Evolutionary conservation across 2,888 invertebrate species (phyloP), one percentile per base, ranked within the genome.

Genomic region (Agrilus mali): DNA sequence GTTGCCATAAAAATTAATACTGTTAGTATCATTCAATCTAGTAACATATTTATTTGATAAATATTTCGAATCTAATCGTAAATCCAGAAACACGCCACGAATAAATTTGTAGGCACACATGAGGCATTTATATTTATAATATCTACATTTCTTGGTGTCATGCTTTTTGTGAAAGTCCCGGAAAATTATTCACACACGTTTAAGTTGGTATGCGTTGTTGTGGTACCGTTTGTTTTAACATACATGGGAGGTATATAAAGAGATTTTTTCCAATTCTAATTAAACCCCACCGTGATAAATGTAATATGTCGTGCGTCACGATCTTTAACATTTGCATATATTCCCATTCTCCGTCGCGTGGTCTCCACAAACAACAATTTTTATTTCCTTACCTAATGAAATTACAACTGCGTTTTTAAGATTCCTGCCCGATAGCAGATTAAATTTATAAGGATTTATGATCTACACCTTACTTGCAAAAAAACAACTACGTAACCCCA

Each of bases 301-400:
- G 27, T 27, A 27, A 44, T 50, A 50, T 55, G 53, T 55, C 55
- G 55, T 55, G 55, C 53, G 52, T 53, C 55, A 55, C 55, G 55
- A 55, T 53, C 51, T 47, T 45, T 42, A 35, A 39, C 36, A 55
- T 55, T 55, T 55, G 53, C 55, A 55, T 55, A 55, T 53, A 53
- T 47, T 47, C 44, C 47, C 44, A 47, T 47, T 42, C 42, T 45
- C 43, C 45, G 45, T 51, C 50, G 55, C 52, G 52, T 52, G 54
- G 54, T 49, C 47, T 46, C 49, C 47, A 22, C 33, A 38, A 31
- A 33, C 34, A 40, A 41, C 27, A 27, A 38, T 40, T 20, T 36
- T 33, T 36, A 38, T 31, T 42, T 37, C 42, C 12, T 42, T 37
- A 42, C 33, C 40, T 22, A 22, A 38, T 38, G 27, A 38, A n/a